Conservation (phyloP, 2,888 invertebrate genomes). For the Caenorhabditis sp. region DNA sequence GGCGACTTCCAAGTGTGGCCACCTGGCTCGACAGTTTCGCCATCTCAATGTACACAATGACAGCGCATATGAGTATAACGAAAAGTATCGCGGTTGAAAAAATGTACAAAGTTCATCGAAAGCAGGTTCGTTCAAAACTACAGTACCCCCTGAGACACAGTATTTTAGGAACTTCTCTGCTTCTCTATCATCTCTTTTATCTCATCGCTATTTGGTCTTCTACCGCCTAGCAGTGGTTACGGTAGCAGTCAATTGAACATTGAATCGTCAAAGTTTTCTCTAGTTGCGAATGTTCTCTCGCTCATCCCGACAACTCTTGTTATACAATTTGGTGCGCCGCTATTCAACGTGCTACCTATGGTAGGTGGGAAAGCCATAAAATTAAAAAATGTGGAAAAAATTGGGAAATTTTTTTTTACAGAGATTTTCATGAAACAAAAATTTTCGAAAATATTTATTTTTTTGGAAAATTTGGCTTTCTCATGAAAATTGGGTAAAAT, state of each 20-base stretch:
- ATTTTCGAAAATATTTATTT: too few relatives aligned
- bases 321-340: constrained; percentile 32
- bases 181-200: constrained; percentile 44
- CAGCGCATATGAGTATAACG: constrained; percentile 42
- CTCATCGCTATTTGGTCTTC: constrained; percentile 36
- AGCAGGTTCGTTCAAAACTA: constrained; percentile 22
- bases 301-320: constrained; percentile 23
- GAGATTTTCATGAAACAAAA: too few relatives aligned
- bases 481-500: too few relatives aligned
- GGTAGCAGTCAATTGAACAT: constrained; percentile 49
- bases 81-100: constrained; percentile 43
- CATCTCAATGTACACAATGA: constrained; percentile 45
- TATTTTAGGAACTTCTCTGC: constrained; percentile 30
- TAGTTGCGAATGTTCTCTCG: constrained; percentile 40
- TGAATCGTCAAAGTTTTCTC: constrained; percentile 45
- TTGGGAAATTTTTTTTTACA: too few relatives aligned
- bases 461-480: too few relatives aligned
- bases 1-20: constrained; percentile 12
- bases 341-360: constrained; percentile 35
- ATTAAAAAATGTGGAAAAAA: too few relatives aligned
- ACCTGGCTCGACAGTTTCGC: constrained; percentile 42
- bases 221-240: constrained; percentile 41
- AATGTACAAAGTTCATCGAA: constrained; percentile 46
- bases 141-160: too few relatives aligned
- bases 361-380: constrained; percentile 10